Base-by-base conservation (phyloP, 1,140 invertebrate species). In the Megalonaias nervosa region DNA sequence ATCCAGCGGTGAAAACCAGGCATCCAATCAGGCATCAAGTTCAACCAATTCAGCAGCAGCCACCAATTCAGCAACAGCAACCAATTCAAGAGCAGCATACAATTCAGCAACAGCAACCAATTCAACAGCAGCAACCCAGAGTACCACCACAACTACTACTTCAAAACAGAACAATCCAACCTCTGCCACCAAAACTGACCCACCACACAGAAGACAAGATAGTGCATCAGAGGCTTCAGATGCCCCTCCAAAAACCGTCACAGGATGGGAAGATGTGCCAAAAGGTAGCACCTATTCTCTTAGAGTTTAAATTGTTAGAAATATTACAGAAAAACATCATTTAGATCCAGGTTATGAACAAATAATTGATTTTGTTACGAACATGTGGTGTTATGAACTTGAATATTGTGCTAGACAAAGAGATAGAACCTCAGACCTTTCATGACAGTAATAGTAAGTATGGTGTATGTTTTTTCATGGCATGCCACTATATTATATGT, bases 221-320 rank as follows among this genome's bases (percentile, higher is more conserved):
- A 31, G 69, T 23, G 12, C 19, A 12, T 58, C 59, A 71, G 38
- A 60, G 15, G 58, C 73, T 5, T 59, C 58, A 55, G 59, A 76
- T 38, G 60, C 17, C 0, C 59, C 58, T 3, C 31, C 75, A n/a
- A 78, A 75, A 66, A 68, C 68, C 17, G 59, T 64, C 16, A 77
- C 71, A 12, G 80, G 80, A 11, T 79, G 75, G 76, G 80, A 81
- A n/a, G 80, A 82, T 31, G 70, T 74, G 6, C 77, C 77, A 0
- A 82, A 74, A 72, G 72, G 71, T 82, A 60, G 38, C 67, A 57
- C 14, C 17, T 26, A 1, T 38, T 19, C 26, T 68, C 26, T 31
- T 31, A 31, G 2, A 31, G 26, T 31, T 31, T 31, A 31, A 31
- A 31, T 31, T 31, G 26, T 31, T 31, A 31, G 1, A 31, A 31